Evolutionary conservation across 1,140 invertebrate genomes (phyloP).

Genomic region (Drosophila repleta): DNA sequence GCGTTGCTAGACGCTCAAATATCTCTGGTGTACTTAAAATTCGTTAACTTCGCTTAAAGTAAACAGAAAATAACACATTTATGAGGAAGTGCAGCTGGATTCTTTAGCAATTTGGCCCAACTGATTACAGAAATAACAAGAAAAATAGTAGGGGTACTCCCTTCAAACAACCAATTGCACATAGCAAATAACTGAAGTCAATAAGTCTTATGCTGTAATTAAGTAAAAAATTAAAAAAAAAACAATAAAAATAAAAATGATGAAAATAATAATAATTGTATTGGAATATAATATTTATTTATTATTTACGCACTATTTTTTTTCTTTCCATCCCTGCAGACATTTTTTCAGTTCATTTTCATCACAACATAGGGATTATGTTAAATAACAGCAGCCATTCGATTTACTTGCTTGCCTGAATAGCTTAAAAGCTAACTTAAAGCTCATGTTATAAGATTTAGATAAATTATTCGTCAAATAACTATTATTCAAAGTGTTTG

Average conservation of each 20-base stretch:
- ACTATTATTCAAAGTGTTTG: too few relatives aligned
- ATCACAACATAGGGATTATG: neutral
- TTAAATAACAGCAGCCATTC: neutral
- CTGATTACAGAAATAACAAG: neutral
- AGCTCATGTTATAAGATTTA: neutral
- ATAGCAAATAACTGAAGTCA: too few relatives aligned
- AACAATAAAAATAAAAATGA: neutral
- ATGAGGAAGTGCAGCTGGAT: slow-evolving; percentile 32
- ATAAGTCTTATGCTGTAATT: neutral
- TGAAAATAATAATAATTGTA: too few relatives aligned
- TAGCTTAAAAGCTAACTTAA: too few relatives aligned
- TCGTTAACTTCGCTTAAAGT: slow-evolving; percentile 29
- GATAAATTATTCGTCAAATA: too few relatives aligned
- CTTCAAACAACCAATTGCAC: neutral
- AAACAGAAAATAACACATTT: slow-evolving; percentile 40
- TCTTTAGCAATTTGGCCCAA: slow-evolving; percentile 9
- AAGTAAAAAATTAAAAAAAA: neutral
- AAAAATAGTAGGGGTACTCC: slow-evolving; percentile 3
- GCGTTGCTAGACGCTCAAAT: slow-evolving; percentile 4
- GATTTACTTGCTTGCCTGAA: too few relatives aligned
- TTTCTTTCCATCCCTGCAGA: neutral
- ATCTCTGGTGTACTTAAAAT: slow-evolving; percentile 6
- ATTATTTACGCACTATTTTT: too few relatives aligned
- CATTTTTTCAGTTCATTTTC: neutral
- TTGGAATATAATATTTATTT: too few relatives aligned